Evolutionary conservation across 2,113 vertebrate species (phyloP).

Genomic region (Spheniscus mendiculus): DNA sequence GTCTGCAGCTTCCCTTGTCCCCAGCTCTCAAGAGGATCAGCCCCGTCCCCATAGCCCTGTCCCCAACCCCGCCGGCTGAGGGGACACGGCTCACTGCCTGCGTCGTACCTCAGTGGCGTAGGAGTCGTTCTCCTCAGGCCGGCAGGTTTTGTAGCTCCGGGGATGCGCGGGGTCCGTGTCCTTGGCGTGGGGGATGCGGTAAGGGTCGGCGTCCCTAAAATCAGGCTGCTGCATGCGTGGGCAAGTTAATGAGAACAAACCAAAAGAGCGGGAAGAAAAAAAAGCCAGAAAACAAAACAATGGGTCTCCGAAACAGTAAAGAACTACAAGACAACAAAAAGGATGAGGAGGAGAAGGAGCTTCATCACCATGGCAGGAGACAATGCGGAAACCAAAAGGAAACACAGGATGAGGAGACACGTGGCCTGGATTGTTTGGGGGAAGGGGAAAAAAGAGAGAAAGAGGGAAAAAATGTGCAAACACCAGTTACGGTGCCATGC

Average conservation of each 20-base stretch:
- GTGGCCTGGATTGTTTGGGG: slow-evolving; percentile 81
- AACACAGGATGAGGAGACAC: slow-evolving; percentile 85
- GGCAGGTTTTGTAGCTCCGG: slow-evolving; percentile 76
- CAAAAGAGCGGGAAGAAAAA: slow-evolving; percentile 70
- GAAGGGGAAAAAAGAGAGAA: slow-evolving; percentile 67
- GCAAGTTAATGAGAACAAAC: slow-evolving; percentile 90
- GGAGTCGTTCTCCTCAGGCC: slow-evolving; percentile 80
- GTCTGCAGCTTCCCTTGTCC: not conserved
- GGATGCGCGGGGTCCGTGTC: slow-evolving; percentile 74
- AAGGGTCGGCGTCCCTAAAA: slow-evolving; percentile 84
- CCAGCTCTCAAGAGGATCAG: not conserved
- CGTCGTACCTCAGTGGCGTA: slow-evolving; percentile 79
- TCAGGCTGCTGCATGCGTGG: slow-evolving; percentile 93
- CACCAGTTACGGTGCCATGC: slow-evolving; percentile 85
- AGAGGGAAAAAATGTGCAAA: slow-evolving; percentile 79
- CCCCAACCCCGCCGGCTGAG: accelerated
- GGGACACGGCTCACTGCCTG: accelerated
- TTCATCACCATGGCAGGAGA: slow-evolving; percentile 85
- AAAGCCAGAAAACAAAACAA: slow-evolving; percentile 74
- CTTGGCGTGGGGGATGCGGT: slow-evolving; percentile 45
- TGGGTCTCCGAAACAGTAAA: slow-evolving; percentile 74
- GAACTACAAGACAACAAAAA: slow-evolving; percentile 91
- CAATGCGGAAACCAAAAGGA: slow-evolving; percentile 85
- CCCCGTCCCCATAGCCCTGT: not conserved
- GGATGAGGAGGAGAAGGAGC: slow-evolving; percentile 89